Evolutionary conservation across 2,113 vertebrate species (phyloP), one percentile per base, ranked within the genome.

Genomic region (Caranx ignobilis): DNA sequence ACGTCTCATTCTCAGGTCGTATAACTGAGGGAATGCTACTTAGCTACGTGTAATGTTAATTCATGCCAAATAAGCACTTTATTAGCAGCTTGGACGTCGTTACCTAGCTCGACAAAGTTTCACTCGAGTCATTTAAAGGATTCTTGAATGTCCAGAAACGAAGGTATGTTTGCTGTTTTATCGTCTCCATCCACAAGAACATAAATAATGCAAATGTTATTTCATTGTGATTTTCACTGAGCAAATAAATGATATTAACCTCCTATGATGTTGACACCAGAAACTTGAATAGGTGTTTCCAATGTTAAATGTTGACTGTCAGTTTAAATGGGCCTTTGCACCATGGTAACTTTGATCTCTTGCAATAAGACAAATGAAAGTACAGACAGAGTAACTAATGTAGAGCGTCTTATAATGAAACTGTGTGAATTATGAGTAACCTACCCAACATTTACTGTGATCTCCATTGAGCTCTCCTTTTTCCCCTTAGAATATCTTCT

Each of bases 11-110:
- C 56, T 31, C 4, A 54, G 26, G 1, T 21, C 55, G 61, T 41
- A 61, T 63, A 63, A 48, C 41, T 0, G 0, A 55, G 3, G 32
- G 7, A 8, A 5, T 43, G 50, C 1, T n/a, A 9, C 6, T 8
- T 16, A 37, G 2, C 6, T 12, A 1, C 0, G 1, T 1, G 0
- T 2, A 2, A 10, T 10, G 16, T 21, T 43, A 8, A 3, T 2
- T 21, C 11, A 0, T 8, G 32, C 2, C 11, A 32, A 35, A 10
- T 1, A 50, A n/a, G 0, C 0, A 6, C 9, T 18, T 9, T 11
- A 43, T 43, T 62, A 9, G 37, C 34, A 21, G 12, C 7, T 50
- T 57, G 32, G 4, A 39, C 11, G 31, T 31, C 0, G 5, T 8
- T 54, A 13, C 19, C 34, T 55, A 64, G 31, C 10, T 15, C 4